These are phyloP conservation scores for Gortyna flavago DNA, from an alignment of 2,888 invertebrate species.

Conservation along the genomic window DNA sequence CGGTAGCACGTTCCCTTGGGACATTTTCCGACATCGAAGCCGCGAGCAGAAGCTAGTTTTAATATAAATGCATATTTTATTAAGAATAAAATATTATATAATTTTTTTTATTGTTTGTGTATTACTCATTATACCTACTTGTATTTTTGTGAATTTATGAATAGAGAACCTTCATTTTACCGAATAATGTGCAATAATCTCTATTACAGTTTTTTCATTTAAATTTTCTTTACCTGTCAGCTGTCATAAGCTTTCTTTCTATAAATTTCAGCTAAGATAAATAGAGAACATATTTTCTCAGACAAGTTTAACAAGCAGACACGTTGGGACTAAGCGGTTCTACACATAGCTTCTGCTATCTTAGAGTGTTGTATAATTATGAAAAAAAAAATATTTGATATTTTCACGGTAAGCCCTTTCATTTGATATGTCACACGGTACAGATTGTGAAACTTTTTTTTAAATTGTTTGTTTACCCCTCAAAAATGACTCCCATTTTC, in stretches of 20 bases:
- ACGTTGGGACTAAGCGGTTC: no score
- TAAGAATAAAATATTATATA: no score
- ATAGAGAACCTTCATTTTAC: background rate
- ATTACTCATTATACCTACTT: no score
- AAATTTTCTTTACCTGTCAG: background rate
- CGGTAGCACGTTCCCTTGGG: background rate
- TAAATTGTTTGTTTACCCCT: no score
- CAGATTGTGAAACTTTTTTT: no score
- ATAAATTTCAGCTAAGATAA: background rate
- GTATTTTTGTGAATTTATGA: background rate
- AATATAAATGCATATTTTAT: no score
- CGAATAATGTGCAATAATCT: no score
- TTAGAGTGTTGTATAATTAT: slow-evolving; percentile 2
- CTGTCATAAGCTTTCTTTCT: background rate
- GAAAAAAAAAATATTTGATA: no score
- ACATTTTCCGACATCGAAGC: background rate
- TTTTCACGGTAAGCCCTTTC: no score
- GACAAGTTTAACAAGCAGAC: slow-evolving; percentile 1
- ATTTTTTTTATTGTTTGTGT: no score
- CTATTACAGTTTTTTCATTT: background rate
- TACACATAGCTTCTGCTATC: slow-evolving; percentile 12
- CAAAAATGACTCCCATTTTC: no score
- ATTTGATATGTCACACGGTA: no score
- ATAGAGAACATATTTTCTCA: background rate
- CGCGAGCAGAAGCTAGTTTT: background rate